phyloP scores from a whole-genome alignment of 2,888 invertebrate genomes.

The Nomada fabriciana region DNA sequence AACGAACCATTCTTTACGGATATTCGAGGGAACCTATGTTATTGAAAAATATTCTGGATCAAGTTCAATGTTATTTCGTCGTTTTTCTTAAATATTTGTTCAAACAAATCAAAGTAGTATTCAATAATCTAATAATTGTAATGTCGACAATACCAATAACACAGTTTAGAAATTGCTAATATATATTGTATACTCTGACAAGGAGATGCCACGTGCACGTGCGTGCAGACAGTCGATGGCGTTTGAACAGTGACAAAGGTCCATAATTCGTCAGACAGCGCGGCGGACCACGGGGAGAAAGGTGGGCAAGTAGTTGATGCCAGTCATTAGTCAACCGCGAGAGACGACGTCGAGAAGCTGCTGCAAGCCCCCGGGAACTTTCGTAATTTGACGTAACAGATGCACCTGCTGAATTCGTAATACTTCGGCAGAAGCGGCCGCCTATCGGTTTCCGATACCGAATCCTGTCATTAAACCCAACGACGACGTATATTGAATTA shows the following conservation, averaged over 20 bases:
- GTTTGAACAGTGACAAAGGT: slow-evolving; percentile 68
- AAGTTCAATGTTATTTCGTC: too few species aligned
- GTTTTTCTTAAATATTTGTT: too few species aligned
- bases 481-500: slow-evolving; percentile 59
- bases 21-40: not conserved
- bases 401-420: slow-evolving; percentile 59
- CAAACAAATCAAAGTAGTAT: too few species aligned
- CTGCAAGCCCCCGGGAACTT: slow-evolving; percentile 29
- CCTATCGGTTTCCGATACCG: slow-evolving; percentile 56
- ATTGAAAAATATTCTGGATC: too few species aligned
- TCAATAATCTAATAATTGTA: too few species aligned
- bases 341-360: slow-evolving; percentile 14
- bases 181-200: too few species aligned
- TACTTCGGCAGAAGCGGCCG: slow-evolving; percentile 26
- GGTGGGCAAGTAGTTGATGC: slow-evolving; percentile 68
- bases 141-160: too few species aligned
- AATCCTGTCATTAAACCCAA: slow-evolving; percentile 54
- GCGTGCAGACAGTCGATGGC: not conserved
- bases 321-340: slow-evolving; percentile 70
- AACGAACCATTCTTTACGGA: not conserved
- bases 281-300: slow-evolving; percentile 21
- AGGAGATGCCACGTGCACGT: not conserved
- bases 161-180: too few species aligned
- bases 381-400: slow-evolving; percentile 59
- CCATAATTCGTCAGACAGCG: slow-evolving; percentile 69